Evolutionary conservation across 2,888 invertebrate species (phyloP).

Genomic region (Keiferia lycopersicella): DNA sequence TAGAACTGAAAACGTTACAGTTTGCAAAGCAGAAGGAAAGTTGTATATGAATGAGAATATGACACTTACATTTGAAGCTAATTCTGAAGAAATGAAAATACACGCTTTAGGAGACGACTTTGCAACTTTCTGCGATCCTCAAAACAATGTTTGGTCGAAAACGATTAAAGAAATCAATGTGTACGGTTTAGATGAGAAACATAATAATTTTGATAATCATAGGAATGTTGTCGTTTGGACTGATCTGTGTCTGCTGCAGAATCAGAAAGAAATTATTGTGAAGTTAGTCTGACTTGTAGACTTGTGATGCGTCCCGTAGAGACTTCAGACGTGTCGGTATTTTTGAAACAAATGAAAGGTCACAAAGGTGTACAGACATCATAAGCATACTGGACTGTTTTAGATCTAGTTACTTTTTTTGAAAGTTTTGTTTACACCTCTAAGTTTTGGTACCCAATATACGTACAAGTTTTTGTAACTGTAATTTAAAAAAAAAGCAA

Average conservation of each 20-base stretch:
- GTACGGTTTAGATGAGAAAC: slow-evolving; percentile 59
- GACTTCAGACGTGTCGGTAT: too few relatives aligned
- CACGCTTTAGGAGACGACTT: slow-evolving; percentile 50
- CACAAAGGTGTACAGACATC: too few relatives aligned
- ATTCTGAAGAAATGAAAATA: slow-evolving; percentile 47
- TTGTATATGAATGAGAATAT: slow-evolving; percentile 52
- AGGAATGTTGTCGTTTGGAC: slow-evolving; percentile 44
- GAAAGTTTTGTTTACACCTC: too few relatives aligned
- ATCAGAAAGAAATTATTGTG: slow-evolving; percentile 35
- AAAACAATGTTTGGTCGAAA: slow-evolving; percentile 44
- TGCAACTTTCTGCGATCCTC: slow-evolving; percentile 46
- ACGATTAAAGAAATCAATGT: slow-evolving; percentile 52
- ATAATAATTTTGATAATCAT: slow-evolving; percentile 68
- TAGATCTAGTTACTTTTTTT: too few relatives aligned
- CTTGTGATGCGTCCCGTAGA: too few relatives aligned
- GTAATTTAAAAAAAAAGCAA: too few relatives aligned
- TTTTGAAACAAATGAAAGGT: too few relatives aligned
- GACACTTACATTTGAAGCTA: slow-evolving; percentile 52
- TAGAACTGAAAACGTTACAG: slow-evolving; percentile 25
- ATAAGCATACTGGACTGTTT: too few relatives aligned
- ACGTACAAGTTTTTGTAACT: too few relatives aligned
- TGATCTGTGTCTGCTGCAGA: slow-evolving; percentile 53
- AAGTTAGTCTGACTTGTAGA: background rate
- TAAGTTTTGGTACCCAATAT: too few relatives aligned
- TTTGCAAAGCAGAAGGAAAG: slow-evolving; percentile 53